Evolutionary conservation across 2,888 invertebrate species (phyloP).

Genomic region (Chaitophorus viminalis): DNA sequence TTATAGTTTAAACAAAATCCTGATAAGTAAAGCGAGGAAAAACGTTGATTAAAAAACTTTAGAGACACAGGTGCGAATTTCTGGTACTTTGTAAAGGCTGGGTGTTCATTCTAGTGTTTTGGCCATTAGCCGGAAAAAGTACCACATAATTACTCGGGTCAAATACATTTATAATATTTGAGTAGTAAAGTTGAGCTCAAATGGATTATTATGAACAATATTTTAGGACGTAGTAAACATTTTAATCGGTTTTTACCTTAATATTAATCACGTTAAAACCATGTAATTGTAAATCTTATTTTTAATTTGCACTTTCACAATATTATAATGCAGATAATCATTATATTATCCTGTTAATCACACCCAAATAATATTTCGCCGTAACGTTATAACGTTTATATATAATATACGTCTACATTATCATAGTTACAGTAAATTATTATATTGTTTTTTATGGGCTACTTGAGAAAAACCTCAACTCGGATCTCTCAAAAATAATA

Average conservation of each 20-base stretch:
- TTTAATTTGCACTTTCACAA: not conserved
- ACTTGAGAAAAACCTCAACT: too few species aligned
- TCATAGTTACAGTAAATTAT: too few species aligned
- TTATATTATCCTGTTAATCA: too few species aligned
- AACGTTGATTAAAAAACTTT: conserved; percentile 54
- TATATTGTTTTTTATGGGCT: too few species aligned
- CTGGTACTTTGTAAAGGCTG: conserved; percentile 2
- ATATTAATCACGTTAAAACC: not conserved
- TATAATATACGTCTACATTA: too few species aligned
- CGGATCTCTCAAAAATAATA: too few species aligned
- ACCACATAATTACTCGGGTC: conserved; percentile 51
- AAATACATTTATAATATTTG: conserved; percentile 40
- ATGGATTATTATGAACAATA: conserved; percentile 45
- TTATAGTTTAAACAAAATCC: conserved; percentile 14
- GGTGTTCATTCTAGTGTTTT: conserved; percentile 24
- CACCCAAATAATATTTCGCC: too few species aligned
- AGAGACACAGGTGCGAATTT: conserved; percentile 41
- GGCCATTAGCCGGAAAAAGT: conserved; percentile 52
- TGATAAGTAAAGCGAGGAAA: not conserved
- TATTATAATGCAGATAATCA: not conserved
- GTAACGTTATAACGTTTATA: too few species aligned
- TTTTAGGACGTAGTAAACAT: conserved; percentile 26
- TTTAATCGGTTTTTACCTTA: conserved; percentile 23
- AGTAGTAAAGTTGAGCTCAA: conserved; percentile 1
- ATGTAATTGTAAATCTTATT: not conserved